phyloP scores from a whole-genome alignment of 2,113 vertebrate species.

The Baryphthengus martii region DNA sequence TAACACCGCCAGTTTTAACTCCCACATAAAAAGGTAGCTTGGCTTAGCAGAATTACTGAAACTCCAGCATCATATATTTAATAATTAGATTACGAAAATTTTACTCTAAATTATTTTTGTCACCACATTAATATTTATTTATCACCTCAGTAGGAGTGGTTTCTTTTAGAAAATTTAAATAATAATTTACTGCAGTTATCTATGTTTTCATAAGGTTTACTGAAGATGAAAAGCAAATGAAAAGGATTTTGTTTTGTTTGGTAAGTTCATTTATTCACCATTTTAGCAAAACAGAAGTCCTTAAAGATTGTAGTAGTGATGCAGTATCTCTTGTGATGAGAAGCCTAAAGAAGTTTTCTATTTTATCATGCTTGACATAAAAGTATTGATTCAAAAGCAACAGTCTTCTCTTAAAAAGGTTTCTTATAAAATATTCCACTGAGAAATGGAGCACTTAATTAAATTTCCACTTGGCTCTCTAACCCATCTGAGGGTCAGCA shows the following conservation, averaged over 20 bases:
- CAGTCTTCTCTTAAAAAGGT: neutral
- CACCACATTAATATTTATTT: neutral
- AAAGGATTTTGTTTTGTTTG: neutral
- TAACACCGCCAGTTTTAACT: neutral
- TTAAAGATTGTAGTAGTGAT: neutral
- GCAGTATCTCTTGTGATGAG: neutral
- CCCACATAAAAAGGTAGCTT: neutral
- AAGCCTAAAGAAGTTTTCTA: neutral
- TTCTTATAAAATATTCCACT: neutral
- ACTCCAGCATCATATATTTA: neutral
- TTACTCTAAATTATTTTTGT: neutral
- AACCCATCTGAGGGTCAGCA: neutral
- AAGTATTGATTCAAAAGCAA: conserved; percentile 25
- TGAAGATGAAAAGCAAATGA: neutral
- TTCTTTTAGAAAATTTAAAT: neutral
- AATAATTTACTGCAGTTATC: neutral
- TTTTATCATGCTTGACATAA: neutral
- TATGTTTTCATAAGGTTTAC: neutral
- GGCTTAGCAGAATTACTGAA: neutral
- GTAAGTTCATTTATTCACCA: neutral
- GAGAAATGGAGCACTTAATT: neutral
- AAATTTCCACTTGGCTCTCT: neutral
- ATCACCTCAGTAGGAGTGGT: neutral
- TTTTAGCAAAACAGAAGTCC: neutral
- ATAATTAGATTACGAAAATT: neutral